Conservation (phyloP, 2,888 invertebrate genomes). For the Agriopis marginaria region DNA sequence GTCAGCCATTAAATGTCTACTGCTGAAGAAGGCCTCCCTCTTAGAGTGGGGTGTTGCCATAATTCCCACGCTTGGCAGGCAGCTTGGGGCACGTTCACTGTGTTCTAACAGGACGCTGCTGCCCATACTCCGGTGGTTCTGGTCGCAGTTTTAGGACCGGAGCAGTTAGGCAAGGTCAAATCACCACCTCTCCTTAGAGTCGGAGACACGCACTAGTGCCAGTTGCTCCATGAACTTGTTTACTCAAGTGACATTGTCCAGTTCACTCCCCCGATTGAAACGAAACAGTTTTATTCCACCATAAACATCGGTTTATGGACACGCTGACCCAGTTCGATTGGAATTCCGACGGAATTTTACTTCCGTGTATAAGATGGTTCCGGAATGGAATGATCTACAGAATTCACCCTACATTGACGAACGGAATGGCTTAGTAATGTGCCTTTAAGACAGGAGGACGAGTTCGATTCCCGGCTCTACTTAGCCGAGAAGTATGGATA, state of each 20-base stretch:
- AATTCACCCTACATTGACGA: neutral
- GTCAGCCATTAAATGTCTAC: no score
- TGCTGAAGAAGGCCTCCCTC: no score
- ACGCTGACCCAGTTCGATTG: constrained; percentile 26
- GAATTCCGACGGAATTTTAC: constrained; percentile 13
- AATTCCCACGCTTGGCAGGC: no score
- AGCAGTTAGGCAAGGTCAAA: neutral
- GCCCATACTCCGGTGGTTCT: no score
- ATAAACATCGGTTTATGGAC: constrained; percentile 33
- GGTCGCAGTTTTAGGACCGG: no score
- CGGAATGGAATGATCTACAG: neutral
- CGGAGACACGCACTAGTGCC: neutral
- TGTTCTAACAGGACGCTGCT: no score
- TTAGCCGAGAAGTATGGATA: no score
- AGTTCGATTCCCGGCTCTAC: no score
- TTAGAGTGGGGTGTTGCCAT: no score
- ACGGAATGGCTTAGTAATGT: neutral
- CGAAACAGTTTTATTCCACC: constrained; percentile 24
- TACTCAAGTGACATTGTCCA: constrained; percentile 8
- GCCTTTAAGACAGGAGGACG: no score
- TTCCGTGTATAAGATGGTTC: constrained; percentile 10
- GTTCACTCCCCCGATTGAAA: constrained; percentile 26
- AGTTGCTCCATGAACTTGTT: neutral
- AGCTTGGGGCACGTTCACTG: no score
- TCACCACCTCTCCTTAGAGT: neutral